phyloP scores from a whole-genome alignment of 2,797 vertebrate genomes.

The Hozukius guyotensis region DNA sequence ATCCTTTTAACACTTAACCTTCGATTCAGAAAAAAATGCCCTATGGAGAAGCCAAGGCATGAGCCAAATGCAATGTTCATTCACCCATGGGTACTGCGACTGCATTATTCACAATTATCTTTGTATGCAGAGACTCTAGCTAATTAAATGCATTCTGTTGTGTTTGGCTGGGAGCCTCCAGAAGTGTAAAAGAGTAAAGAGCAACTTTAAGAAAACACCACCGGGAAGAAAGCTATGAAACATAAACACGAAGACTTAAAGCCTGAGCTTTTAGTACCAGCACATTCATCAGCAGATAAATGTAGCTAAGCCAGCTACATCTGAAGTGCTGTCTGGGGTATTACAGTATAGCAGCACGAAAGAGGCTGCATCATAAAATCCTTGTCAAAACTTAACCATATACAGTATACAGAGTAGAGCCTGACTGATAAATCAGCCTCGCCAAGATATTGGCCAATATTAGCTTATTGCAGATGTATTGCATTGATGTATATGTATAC shows the following conservation, averaged over 20 bases:
- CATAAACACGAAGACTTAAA: conserved; percentile 30
- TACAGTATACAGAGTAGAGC: neutral
- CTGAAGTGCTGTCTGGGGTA: conserved; percentile 8
- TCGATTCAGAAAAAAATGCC: conserved; percentile 30
- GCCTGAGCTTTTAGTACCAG: conserved; percentile 9
- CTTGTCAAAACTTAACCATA: neutral
- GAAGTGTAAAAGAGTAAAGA: conserved; percentile 46
- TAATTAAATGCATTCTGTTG: conserved; percentile 61
- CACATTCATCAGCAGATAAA: conserved; percentile 51
- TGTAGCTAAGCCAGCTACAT: conserved; percentile 16
- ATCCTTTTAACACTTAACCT: conserved; percentile 64
- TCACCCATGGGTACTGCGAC: conserved; percentile 36
- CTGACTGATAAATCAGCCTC: neutral
- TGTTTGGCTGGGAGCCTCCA: conserved; percentile 54
- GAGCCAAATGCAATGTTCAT: conserved; percentile 39
- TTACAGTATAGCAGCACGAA: neutral
- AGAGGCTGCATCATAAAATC: neutral
- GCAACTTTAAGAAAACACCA: conserved; percentile 49
- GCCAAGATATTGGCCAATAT: neutral
- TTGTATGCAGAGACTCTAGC: conserved; percentile 53
- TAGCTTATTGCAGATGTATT: neutral
- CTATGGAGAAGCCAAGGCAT: neutral
- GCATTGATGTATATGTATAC: neutral
- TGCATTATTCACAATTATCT: conserved; percentile 66
- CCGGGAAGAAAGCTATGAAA: conserved; percentile 39